Percentiles rank a stretch among this genome's conserved stretches.
Conservation (phyloP, 2,113 vertebrate genomes). For the Eulemur rufifrons region DNA sequence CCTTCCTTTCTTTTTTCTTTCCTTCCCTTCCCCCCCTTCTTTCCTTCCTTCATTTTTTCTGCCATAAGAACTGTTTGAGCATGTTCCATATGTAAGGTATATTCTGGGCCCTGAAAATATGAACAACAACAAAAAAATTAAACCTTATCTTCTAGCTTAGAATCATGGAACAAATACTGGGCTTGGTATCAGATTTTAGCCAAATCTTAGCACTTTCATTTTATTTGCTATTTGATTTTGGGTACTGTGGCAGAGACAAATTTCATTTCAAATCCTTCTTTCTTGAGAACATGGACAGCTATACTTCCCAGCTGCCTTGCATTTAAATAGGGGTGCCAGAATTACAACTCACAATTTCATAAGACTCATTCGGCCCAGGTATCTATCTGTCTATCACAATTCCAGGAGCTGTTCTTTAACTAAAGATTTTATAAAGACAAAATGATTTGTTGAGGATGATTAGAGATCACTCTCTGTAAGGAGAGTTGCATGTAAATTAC, state of each 20-base stretch:
- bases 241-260: not conserved
- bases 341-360: slow-evolving; percentile 26
- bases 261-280: slow-evolving; percentile 39
- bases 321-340: not conserved
- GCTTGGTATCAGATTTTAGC: not conserved
- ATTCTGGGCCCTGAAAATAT: not conserved
- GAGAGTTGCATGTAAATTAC: not conserved
- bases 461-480: not conserved
- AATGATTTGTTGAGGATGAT: not conserved
- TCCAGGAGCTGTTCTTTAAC: slow-evolving; percentile 5
- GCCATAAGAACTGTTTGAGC: not conserved
- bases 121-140: not conserved
- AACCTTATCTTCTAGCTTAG: not conserved
- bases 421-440: slow-evolving; percentile 2
- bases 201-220: slow-evolving; percentile 6
- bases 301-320: not conserved
- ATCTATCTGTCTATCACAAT: slow-evolving; percentile 26
- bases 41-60: not conserved
- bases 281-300: slow-evolving; percentile 34
- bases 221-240: slow-evolving; percentile 6
- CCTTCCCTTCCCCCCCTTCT: not conserved
- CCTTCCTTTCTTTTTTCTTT: not conserved
- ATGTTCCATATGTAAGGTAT: not conserved
- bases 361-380: slow-evolving; percentile 11
- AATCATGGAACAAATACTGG: not conserved